Conservation (phyloP, 2,113 vertebrate genomes). For the Corydoras sp. region DNA sequence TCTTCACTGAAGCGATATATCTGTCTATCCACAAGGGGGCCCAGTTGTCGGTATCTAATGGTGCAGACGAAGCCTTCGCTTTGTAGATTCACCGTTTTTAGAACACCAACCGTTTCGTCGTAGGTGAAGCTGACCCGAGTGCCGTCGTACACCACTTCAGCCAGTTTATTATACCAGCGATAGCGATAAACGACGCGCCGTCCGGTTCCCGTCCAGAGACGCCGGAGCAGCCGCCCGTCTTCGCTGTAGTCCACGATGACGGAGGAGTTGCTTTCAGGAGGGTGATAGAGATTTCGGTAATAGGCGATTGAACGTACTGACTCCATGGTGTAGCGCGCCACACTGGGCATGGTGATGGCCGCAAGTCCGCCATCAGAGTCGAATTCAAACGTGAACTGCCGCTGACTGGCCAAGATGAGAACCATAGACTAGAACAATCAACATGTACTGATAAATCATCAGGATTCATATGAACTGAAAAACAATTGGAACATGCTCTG, state of each 20-base stretch:
- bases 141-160: conserved; percentile 85
- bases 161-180: conserved; percentile 85
- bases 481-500: conserved; percentile 36
- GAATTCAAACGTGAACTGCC: conserved; percentile 96
- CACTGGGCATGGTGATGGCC: conserved; percentile 95
- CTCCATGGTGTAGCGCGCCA: conserved; percentile 95
- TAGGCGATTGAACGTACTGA: conserved; percentile 94
- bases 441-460: conserved; percentile 13
- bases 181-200: conserved; percentile 90
- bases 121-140: conserved; percentile 96
- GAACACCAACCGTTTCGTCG: conserved; percentile 88
- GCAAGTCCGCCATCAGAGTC: conserved; percentile 87
- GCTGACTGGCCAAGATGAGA: conserved; percentile 92
- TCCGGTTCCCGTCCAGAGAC: conserved; percentile 86
- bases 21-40: conserved; percentile 91
- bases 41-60: conserved; percentile 92
- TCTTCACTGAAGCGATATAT: conserved; percentile 98
- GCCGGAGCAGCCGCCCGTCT: conserved; percentile 86
- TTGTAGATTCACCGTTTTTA: conserved; percentile 97
- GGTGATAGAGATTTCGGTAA: conserved; percentile 94
- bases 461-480: conserved; percentile 15
- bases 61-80: conserved; percentile 97
- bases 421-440: conserved; percentile 83
- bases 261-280: conserved; percentile 93
- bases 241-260: conserved; percentile 94